A percentile compares a stretch with the other conserved stretches of the same genome.
phyloP scores from a whole-genome alignment of 1,140 invertebrate species.

The Thaumatotibia leucotreta region DNA sequence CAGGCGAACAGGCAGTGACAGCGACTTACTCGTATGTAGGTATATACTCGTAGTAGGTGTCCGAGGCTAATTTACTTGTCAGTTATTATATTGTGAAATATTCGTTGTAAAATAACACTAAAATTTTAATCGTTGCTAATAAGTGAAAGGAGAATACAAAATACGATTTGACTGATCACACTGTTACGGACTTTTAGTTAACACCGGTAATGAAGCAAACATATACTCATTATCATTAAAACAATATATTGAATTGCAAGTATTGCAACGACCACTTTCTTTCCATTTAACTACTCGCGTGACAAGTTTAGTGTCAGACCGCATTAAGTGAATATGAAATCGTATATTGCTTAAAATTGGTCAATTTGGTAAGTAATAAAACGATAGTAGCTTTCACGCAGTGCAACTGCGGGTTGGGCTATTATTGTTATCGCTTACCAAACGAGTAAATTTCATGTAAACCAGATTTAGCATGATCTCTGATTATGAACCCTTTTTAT shows the following conservation, averaged over 20 bases:
- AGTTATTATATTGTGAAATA: too few species aligned
- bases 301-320: neutral
- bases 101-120: too few species aligned
- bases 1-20: too few species aligned
- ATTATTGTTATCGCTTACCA: neutral
- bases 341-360: conserved; percentile 7
- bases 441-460: neutral
- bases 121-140: too few species aligned
- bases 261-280: neutral
- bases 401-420: conserved; percentile 23
- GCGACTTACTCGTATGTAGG: too few species aligned
- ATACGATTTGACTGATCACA: neutral
- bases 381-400: conserved; percentile 43
- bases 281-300: neutral
- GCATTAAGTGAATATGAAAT: conserved; percentile 6
- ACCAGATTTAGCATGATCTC: neutral
- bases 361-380: conserved; percentile 24
- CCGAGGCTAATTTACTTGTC: too few species aligned
- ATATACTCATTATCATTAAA: neutral
- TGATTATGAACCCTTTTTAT: too few species aligned
- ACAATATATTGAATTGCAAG: neutral
- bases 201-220: neutral
- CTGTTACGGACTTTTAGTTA: neutral
- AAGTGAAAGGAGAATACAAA: neutral
- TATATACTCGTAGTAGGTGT: too few species aligned